Evolutionary conservation across 1,140 invertebrate species (phyloP).

Genomic region (Acromyrmex charruanus): DNA sequence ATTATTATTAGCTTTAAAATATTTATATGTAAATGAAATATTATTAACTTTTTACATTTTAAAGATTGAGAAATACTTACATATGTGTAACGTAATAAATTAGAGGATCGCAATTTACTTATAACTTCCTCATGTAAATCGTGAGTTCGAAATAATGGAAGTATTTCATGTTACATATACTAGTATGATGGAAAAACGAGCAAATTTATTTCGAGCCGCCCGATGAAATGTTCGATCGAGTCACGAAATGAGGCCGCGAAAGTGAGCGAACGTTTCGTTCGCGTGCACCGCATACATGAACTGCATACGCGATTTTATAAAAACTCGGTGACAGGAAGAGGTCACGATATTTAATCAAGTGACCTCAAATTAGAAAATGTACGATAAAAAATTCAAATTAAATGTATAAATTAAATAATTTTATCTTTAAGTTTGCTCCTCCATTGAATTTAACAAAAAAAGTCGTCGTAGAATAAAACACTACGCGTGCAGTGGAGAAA

Average conservation of each 20-base stretch:
- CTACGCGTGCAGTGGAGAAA: not conserved
- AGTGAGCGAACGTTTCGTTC: slow-evolving; percentile 62
- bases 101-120: not conserved
- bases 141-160: not conserved
- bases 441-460: not conserved
- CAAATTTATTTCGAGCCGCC: slow-evolving; percentile 19
- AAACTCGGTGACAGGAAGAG: not conserved
- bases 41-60: not conserved
- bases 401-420: not conserved
- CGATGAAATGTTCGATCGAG: slow-evolving; percentile 46
- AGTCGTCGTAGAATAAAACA: not conserved
- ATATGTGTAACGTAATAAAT: not conserved
- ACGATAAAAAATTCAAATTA: not conserved
- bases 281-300: slow-evolving; percentile 10
- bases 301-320: slow-evolving; percentile 25
- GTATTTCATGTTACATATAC: not conserved
- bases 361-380: not conserved
- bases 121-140: not conserved
- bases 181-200: not conserved
- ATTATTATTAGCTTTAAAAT: not conserved
- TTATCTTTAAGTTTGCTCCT: not conserved
- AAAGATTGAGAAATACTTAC: not conserved
- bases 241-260: slow-evolving; percentile 51
- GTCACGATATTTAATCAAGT: not conserved
- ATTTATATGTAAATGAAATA: not conserved